These are phyloP conservation scores for Mus spicilegus DNA, from an alignment of 2,113 vertebrate genomes.

Conservation along the genomic window DNA sequence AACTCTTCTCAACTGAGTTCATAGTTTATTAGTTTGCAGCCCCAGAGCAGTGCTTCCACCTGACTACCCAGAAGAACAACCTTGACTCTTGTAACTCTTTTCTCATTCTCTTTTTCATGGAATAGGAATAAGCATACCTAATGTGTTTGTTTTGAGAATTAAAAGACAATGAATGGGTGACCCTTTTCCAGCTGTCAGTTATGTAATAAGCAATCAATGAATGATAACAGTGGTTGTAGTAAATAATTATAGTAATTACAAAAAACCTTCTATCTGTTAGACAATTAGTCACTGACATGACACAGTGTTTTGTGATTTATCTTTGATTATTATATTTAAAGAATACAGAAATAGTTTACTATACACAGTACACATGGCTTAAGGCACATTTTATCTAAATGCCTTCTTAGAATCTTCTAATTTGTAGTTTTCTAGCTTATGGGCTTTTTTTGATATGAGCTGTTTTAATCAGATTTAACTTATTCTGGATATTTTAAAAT, in stretches of 20 bases:
- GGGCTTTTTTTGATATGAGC: background rate
- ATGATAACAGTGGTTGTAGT: background rate
- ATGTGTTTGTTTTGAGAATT: slow-evolving; percentile 18
- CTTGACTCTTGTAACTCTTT: background rate
- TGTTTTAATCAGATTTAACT: slow-evolving; percentile 33
- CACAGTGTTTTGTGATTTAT: background rate
- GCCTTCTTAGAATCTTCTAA: background rate
- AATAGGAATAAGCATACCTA: background rate
- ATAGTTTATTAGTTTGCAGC: background rate
- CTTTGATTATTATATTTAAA: background rate
- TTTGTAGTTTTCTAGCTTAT: background rate
- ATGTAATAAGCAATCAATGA: background rate
- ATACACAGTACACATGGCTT: background rate
- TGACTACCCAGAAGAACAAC: background rate
- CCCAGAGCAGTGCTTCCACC: background rate
- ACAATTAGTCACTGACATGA: background rate
- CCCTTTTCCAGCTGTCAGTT: background rate
- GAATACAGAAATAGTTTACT: background rate
- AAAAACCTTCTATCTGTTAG: background rate
- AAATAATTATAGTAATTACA: slow-evolving; percentile 62
- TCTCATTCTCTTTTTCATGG: background rate
- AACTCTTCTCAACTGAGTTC: accelerated
- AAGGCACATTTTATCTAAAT: slow-evolving; percentile 1
- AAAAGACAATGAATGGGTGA: slow-evolving; percentile 42
- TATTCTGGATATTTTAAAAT: slow-evolving; percentile 33